Conservation (phyloP, 2,113 vertebrate species). For the Anoura caudifer region DNA sequence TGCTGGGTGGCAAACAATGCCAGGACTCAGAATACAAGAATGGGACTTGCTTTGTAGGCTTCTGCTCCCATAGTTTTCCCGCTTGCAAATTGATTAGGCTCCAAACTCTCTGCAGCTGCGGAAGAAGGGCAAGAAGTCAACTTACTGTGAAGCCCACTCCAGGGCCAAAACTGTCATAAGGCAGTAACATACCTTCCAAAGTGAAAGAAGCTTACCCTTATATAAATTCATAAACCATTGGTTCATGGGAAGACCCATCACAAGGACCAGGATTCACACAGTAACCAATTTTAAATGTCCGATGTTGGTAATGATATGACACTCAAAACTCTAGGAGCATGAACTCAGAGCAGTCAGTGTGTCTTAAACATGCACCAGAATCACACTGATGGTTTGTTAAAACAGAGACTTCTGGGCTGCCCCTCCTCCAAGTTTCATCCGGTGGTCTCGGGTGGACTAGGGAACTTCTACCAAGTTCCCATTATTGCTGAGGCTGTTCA, state of each 20-base stretch:
- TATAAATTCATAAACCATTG: not conserved
- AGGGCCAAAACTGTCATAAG: not conserved
- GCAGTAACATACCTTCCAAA: not conserved
- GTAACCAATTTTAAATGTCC: not conserved
- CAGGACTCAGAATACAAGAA: not conserved
- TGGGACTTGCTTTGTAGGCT: not conserved
- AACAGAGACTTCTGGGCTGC: not conserved
- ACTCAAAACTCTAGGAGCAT: not conserved
- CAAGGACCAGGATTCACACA: not conserved
- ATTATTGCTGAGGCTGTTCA: not conserved
- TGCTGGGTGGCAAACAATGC: not conserved
- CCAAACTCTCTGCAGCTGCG: not conserved
- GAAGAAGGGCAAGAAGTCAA: not conserved
- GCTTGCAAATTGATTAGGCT: not conserved
- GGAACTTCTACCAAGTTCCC: not conserved
- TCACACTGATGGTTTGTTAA: not conserved
- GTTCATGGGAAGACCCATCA: not conserved
- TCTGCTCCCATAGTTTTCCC: not conserved
- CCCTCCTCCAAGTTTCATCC: not conserved
- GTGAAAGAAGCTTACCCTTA: not conserved
- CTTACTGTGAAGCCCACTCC: not conserved
- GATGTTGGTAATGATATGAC: not conserved
- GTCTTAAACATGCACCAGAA: not conserved
- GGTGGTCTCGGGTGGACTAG: not conserved
- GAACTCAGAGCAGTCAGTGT: not conserved